These are phyloP conservation scores for Lichenostomus cassidix DNA, from an alignment of 2,113 vertebrate species.

Conservation along the genomic window DNA sequence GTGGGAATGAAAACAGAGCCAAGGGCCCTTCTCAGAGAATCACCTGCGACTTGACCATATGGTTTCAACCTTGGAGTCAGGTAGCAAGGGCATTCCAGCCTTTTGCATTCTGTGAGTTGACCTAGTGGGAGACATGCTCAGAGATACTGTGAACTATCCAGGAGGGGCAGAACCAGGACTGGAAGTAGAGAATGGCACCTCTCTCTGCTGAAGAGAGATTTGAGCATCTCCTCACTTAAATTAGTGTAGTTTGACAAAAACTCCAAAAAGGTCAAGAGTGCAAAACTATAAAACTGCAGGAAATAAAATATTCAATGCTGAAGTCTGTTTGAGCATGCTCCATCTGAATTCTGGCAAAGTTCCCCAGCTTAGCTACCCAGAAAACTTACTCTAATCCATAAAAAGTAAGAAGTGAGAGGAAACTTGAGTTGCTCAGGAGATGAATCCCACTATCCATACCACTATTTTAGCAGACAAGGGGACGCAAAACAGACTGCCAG, in stretches of 20 bases:
- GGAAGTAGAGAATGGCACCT: background rate
- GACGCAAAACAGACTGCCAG: constrained; percentile 2
- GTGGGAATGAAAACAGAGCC: constrained; percentile 63
- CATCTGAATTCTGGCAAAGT: background rate
- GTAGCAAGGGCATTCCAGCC: constrained; percentile 62
- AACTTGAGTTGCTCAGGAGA: background rate
- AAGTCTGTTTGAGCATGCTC: background rate
- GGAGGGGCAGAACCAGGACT: background rate
- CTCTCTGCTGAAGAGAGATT: background rate
- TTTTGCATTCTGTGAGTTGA: background rate
- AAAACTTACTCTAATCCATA: background rate
- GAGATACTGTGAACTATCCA: background rate
- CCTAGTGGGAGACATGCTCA: background rate
- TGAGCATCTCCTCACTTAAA: background rate
- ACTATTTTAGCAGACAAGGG: background rate
- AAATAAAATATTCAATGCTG: background rate
- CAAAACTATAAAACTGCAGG: background rate
- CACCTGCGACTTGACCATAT: constrained; percentile 65
- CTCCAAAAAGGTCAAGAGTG: background rate
- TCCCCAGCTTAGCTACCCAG: background rate
- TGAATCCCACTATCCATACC: background rate
- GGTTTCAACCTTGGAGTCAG: constrained; percentile 67
- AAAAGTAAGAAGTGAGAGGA: background rate
- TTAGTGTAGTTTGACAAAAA: background rate
- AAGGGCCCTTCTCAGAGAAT: constrained; percentile 66